These are phyloP conservation scores for Phyllotreta striolata DNA, from an alignment of 2,888 invertebrate genomes.

Conservation along the genomic window DNA sequence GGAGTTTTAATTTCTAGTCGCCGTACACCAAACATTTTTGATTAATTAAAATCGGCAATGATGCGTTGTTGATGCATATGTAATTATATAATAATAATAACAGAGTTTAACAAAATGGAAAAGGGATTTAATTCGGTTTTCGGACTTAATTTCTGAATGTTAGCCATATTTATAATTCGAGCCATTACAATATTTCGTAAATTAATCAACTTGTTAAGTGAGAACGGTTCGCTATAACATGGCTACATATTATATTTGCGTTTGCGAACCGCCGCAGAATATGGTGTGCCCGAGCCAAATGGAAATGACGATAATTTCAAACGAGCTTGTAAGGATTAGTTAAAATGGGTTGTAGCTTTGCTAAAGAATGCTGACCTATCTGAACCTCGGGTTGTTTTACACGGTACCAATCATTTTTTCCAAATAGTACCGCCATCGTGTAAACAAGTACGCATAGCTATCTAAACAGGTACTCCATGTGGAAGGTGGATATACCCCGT, in stretches of 20 bases:
- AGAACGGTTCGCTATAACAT: neutral
- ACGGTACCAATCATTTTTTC: conserved; percentile 32
- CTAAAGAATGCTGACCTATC: conserved; percentile 33
- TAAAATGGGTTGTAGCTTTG: conserved; percentile 29
- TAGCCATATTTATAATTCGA: too few species aligned
- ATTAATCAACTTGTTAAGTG: too few species aligned
- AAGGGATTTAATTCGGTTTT: too few species aligned
- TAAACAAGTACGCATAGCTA: conserved; percentile 33
- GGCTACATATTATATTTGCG: neutral
- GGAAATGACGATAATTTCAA: conserved; percentile 28
- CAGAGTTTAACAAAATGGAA: neutral
- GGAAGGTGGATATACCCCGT: conserved; percentile 11
- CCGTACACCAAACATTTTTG: conserved; percentile 12
- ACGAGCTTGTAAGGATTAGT: conserved; percentile 30
- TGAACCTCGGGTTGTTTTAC: conserved; percentile 31
- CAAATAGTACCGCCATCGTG: conserved; percentile 29
- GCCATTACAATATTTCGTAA: too few species aligned
- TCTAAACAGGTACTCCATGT: conserved; percentile 21
- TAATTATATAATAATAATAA: conserved; percentile 5
- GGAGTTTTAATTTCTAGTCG: conserved; percentile 8
- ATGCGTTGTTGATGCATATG: neutral
- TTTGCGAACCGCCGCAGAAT: conserved; percentile 14
- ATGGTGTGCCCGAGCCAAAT: conserved; percentile 10
- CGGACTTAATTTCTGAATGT: too few species aligned
- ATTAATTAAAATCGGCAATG: conserved; percentile 3